Evolutionary conservation across 23 tunicate genomes (phyloP).

Genomic region (Clavelina lepadiformis): DNA sequence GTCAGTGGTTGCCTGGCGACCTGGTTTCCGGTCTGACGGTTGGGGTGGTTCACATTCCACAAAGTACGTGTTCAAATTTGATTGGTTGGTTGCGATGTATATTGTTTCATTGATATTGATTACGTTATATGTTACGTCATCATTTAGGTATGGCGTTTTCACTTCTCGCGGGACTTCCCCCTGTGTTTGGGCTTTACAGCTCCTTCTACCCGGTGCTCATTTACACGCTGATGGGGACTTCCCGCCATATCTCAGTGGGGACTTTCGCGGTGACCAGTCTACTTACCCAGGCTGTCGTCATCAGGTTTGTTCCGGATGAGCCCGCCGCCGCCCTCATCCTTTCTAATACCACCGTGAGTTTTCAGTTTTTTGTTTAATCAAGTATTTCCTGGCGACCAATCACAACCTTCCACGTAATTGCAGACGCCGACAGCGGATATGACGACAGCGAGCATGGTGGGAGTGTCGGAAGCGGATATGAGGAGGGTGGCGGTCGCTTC

Average conservation of each 20-base stretch:
- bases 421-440: not conserved
- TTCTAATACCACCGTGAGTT: not conserved
- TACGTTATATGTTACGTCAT: no score
- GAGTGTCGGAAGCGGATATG: constrained; percentile 42
- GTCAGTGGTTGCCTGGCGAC: constrained; percentile 76
- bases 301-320: constrained; percentile 39
- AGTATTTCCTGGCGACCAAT: no score
- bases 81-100: no score
- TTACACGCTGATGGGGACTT: constrained; percentile 96
- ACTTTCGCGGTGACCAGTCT: constrained; percentile 91
- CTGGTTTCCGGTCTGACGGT: constrained; percentile 84
- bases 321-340: not conserved
- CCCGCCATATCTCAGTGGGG: constrained; percentile 90
- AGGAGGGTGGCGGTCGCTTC: constrained; percentile 71
- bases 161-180: constrained; percentile 75
- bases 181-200: constrained; percentile 87
- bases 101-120: no score
- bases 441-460: not conserved
- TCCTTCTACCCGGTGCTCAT: constrained; percentile 77
- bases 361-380: constrained; percentile 1
- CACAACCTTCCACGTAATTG: not conserved
- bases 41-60: constrained; percentile 94
- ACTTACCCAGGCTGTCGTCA: constrained; percentile 58
- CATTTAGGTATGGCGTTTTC: constrained; percentile 93
- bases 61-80: constrained; percentile 49